phyloP scores from a whole-genome alignment of 1,140 invertebrate genomes.

The Orchesella cincta region DNA sequence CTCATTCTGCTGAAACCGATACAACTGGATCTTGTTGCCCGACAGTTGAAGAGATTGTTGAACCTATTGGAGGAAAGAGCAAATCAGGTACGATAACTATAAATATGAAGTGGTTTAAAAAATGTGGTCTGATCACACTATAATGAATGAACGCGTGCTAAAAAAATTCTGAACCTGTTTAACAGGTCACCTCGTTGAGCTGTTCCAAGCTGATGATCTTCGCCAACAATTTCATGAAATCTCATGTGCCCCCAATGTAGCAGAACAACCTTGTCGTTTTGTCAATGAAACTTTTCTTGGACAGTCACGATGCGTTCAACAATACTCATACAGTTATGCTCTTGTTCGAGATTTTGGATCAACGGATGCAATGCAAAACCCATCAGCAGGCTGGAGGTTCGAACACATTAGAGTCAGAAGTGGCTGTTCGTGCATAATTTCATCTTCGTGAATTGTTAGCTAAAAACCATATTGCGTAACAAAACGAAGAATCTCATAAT shows the following conservation, averaged over 20 bases:
- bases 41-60: conserved; percentile 71
- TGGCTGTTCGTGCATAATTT: conserved; percentile 78
- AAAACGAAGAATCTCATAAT: conserved; percentile 7
- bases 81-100: conserved; percentile 53
- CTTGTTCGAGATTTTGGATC: conserved; percentile 64
- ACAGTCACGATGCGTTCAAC: conserved; percentile 76
- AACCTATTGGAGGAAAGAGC: conserved; percentile 75
- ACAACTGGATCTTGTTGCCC: conserved; percentile 67
- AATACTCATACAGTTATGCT: conserved; percentile 82
- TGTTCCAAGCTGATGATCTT: conserved; percentile 52
- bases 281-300: conserved; percentile 69
- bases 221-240: conserved; percentile 73
- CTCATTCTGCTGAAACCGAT: conserved; percentile 9
- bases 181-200: conserved; percentile 47
- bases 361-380: conserved; percentile 55
- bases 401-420: conserved; percentile 80
- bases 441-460: conserved; percentile 31
- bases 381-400: conserved; percentile 64
- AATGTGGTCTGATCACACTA: not conserved
- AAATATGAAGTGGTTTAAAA: not conserved
- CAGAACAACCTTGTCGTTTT: conserved; percentile 73
- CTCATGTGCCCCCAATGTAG: conserved; percentile 71
- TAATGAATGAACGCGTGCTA: not conserved
- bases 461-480: not conserved
- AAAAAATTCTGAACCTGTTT: conserved; percentile 31